Percentiles rank a stretch among this genome's conserved stretches.
These are phyloP conservation scores for Tyria jacobaeae DNA, from an alignment of 2,888 invertebrate species.

Conservation along the genomic window DNA sequence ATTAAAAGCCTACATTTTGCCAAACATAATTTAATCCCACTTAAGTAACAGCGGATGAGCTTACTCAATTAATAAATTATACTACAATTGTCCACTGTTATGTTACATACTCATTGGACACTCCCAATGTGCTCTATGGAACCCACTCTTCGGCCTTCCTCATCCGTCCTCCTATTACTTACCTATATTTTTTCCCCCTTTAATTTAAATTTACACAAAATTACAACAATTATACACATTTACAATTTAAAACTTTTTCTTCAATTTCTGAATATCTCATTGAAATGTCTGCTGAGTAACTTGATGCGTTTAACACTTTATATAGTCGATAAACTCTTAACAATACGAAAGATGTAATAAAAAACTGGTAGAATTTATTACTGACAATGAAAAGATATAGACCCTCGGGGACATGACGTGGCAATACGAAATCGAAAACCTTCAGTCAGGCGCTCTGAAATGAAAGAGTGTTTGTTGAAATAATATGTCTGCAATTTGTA, in stretches of 20 bases:
- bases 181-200: too few relatives aligned
- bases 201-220: too few relatives aligned
- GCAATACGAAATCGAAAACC: slow-evolving; percentile 54
- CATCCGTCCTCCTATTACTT: too few relatives aligned
- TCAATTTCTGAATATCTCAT: slow-evolving; percentile 13
- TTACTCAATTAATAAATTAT: too few relatives aligned
- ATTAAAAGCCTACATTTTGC: too few relatives aligned
- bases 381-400: slow-evolving; percentile 59
- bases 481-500: slow-evolving; percentile 15
- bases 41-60: too few relatives aligned
- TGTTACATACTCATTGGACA: too few relatives aligned
- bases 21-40: too few relatives aligned
- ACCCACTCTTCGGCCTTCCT: too few relatives aligned
- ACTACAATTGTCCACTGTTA: too few relatives aligned
- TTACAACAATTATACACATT: not conserved
- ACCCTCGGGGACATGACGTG: slow-evolving; percentile 50
- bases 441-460: slow-evolving; percentile 51
- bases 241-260: slow-evolving; percentile 16
- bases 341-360: slow-evolving; percentile 35
- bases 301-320: slow-evolving; percentile 4
- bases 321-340: not conserved
- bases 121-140: too few relatives aligned
- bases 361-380: slow-evolving; percentile 57
- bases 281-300: slow-evolving; percentile 22
- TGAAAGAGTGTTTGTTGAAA: slow-evolving; percentile 35